Percentiles rank a stretch among this genome's conserved stretches.
phyloP scores from a whole-genome alignment of 2,113 vertebrate species.

The Chloroceryle aenea region DNA sequence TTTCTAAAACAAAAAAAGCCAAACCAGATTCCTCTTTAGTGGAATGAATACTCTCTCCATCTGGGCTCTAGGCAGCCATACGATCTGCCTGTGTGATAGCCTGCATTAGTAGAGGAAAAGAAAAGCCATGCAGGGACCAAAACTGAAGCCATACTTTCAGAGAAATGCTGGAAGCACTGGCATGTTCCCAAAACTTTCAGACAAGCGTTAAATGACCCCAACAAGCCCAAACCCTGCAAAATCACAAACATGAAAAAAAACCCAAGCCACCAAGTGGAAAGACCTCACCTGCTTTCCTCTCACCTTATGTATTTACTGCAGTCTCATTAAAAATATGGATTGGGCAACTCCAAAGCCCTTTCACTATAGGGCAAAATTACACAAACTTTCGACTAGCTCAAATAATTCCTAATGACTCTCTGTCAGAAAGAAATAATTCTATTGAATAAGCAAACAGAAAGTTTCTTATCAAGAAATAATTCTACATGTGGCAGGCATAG shows the following conservation, averaged over 20 bases:
- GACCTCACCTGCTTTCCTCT: background rate
- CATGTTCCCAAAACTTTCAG: background rate
- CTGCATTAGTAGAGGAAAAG: background rate
- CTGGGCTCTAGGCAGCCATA: background rate
- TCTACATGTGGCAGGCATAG: background rate
- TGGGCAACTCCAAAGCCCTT: background rate
- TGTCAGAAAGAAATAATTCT: background rate
- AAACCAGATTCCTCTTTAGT: background rate
- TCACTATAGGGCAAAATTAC: background rate
- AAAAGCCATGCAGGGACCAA: background rate
- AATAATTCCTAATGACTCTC: background rate
- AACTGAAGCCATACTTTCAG: background rate
- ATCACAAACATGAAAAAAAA: background rate
- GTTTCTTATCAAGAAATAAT: background rate
- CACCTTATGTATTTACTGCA: background rate
- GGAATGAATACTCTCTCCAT: background rate
- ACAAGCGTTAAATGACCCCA: background rate
- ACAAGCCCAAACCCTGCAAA: background rate
- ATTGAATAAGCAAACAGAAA: background rate
- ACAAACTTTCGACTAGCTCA: background rate
- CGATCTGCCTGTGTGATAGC: background rate
- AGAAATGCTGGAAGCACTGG: background rate
- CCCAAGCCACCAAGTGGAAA: background rate
- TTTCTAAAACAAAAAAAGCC: background rate
- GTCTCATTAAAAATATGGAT: background rate